Evolutionary conservation across 2,797 vertebrate species (phyloP).

Genomic region (Lophotriccus pileatus): DNA sequence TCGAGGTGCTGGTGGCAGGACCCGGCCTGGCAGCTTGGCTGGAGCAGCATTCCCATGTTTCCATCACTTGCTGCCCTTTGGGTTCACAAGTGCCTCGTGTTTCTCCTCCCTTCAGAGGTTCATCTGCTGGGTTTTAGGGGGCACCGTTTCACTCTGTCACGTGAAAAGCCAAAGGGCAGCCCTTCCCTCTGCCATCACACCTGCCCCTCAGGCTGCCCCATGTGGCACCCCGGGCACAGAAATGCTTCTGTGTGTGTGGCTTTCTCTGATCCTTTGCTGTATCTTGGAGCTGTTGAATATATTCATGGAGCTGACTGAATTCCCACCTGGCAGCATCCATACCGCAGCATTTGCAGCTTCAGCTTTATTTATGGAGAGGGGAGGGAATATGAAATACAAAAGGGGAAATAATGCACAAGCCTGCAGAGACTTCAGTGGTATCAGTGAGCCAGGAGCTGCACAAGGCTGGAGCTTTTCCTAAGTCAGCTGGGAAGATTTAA

Average conservation of each 20-base stretch:
- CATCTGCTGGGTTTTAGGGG: not conserved
- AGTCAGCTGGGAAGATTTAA: not conserved
- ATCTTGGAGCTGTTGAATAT: conserved; percentile 18
- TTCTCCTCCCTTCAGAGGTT: not conserved
- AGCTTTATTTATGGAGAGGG: conserved; percentile 23
- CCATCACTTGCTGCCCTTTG: not conserved
- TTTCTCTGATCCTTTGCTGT: not conserved
- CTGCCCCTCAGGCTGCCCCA: not conserved
- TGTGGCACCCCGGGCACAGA: not conserved
- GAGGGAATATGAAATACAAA: conserved; percentile 11
- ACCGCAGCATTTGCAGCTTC: conserved; percentile 12
- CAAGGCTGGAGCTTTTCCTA: not conserved
- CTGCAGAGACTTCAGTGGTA: not conserved
- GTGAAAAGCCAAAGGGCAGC: not conserved
- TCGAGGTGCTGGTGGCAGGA: not conserved
- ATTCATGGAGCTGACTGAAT: conserved; percentile 36
- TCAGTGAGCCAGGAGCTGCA: not conserved
- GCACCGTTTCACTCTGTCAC: not conserved
- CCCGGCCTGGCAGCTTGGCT: not conserved
- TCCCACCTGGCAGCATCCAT: conserved; percentile 45
- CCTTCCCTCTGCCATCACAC: not conserved
- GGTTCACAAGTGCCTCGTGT: not conserved
- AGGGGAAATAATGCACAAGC: conserved; percentile 16
- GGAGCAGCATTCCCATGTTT: not conserved
- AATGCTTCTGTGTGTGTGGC: not conserved